Percentiles rank a stretch among this genome's conserved stretches.
phyloP scores from a whole-genome alignment of 2,888 invertebrate species.

The Scrobipalpa costella region DNA sequence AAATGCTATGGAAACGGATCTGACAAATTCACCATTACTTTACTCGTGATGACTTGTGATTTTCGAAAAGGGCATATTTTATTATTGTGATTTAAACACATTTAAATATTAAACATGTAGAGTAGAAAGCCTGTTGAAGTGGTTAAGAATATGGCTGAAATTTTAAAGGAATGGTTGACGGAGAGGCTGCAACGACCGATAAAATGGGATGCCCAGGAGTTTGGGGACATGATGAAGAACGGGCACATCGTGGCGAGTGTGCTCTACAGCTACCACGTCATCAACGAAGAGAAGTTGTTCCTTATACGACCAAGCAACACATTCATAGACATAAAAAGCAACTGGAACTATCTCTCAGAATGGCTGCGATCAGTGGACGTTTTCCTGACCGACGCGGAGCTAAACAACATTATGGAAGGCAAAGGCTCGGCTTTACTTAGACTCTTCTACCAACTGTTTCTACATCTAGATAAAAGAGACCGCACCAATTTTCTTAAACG shows the following conservation, averaged over 20 bases:
- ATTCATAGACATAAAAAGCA: slow-evolving; percentile 67
- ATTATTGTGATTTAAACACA: neutral
- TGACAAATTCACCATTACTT: too few species aligned
- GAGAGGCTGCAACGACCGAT: slow-evolving; percentile 78
- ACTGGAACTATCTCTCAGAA: slow-evolving; percentile 73
- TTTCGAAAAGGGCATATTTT: neutral
- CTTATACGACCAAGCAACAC: slow-evolving; percentile 66
- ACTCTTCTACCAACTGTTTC: slow-evolving; percentile 82
- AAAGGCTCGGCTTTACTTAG: slow-evolving; percentile 76
- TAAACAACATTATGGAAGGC: slow-evolving; percentile 73
- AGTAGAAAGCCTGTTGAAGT: neutral
- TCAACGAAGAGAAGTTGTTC: slow-evolving; percentile 77
- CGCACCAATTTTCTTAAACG: slow-evolving; percentile 77
- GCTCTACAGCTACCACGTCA: slow-evolving; percentile 80
- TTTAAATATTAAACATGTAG: neutral
- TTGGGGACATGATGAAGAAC: slow-evolving; percentile 80
- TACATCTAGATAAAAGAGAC: slow-evolving; percentile 81
- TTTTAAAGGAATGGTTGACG: slow-evolving; percentile 82
- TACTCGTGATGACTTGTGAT: too few species aligned
- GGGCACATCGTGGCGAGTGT: slow-evolving; percentile 80
- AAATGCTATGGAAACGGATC: too few species aligned
- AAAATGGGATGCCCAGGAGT: slow-evolving; percentile 76
- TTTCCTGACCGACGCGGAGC: slow-evolving; percentile 62
- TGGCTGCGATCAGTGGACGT: slow-evolving; percentile 80
- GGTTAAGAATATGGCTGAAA: slow-evolving; percentile 76